A percentile compares a stretch with the other conserved stretches of the same genome.
Evolutionary conservation across 2,888 invertebrate species (phyloP).

Genomic region (Cacoxenus indagator): DNA sequence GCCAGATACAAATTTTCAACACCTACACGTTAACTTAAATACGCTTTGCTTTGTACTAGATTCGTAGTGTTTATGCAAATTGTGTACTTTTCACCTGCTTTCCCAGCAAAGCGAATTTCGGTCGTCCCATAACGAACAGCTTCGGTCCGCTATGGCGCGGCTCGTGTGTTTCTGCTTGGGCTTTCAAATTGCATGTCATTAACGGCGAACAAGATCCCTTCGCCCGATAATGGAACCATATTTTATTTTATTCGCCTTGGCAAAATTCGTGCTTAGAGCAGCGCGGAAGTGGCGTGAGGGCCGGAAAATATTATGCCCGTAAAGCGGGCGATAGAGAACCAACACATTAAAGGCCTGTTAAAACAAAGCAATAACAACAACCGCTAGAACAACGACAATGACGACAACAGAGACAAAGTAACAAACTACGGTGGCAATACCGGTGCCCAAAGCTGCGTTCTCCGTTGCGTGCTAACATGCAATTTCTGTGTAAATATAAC

Average conservation of each 20-base stretch:
- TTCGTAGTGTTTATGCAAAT: constrained; percentile 59
- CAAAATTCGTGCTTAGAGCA: constrained; percentile 54
- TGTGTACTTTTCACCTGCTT: constrained; percentile 61
- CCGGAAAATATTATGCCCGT: background rate
- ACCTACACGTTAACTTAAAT: constrained; percentile 43
- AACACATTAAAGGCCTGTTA: constrained; percentile 47
- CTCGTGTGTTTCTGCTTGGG: constrained; percentile 32
- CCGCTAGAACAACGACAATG: constrained; percentile 50
- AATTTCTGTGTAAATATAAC: constrained; percentile 62
- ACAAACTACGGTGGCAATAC: constrained; percentile 31
- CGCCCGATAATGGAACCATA: constrained; percentile 58
- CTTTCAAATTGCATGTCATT: constrained; percentile 62
- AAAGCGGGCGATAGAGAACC: background rate
- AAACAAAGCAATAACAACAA: constrained; percentile 63
- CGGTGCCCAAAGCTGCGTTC: constrained; percentile 24
- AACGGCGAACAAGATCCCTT: constrained; percentile 60
- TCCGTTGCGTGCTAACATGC: constrained; percentile 70
- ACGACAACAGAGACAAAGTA: constrained; percentile 31
- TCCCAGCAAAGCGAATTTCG: constrained; percentile 31
- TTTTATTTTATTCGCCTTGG: constrained; percentile 45
- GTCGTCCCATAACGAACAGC: background rate
- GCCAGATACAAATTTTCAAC: constrained; percentile 59
- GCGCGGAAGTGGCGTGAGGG: background rate
- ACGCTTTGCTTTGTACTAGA: constrained; percentile 25
- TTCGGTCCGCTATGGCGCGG: background rate